A percentile compares a stretch with the other conserved stretches of the same genome.
Conservation (phyloP, 2,888 invertebrate species). For the Clistopyga incitator region DNA sequence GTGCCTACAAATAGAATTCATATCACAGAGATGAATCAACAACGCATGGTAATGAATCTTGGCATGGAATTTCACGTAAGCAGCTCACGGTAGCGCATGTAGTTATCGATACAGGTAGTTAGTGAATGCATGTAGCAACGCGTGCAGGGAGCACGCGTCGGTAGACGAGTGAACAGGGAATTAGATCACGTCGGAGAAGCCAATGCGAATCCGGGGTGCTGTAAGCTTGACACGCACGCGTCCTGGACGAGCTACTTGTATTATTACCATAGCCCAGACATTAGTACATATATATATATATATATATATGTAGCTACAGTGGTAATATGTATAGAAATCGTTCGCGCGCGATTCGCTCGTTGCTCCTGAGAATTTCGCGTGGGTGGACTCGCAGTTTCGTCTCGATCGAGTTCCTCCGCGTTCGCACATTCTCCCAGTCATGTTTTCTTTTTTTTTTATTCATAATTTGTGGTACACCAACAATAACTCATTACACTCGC, state of each 20-base stretch:
- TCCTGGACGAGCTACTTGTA: conserved; percentile 26
- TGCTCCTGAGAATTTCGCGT: conserved; percentile 77
- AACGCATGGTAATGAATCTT: conserved; percentile 49
- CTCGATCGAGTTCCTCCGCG: conserved; percentile 58
- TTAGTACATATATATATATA: background rate
- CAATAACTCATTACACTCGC: background rate
- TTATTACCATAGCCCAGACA: conserved; percentile 31
- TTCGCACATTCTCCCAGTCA: background rate
- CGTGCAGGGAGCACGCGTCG: conserved; percentile 13
- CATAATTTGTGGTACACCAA: background rate
- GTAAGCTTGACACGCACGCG: conserved; percentile 58
- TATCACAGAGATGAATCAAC: conserved; percentile 25
- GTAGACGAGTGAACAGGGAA: conserved; percentile 54
- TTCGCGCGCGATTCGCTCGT: conserved; percentile 74
- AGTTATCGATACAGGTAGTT: conserved; percentile 16
- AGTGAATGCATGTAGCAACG: conserved; percentile 13
- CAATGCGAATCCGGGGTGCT: conserved; percentile 67
- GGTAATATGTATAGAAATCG: conserved; percentile 31
- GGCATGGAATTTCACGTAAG: conserved; percentile 54
- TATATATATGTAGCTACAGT: background rate
- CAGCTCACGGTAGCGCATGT: conserved; percentile 32
- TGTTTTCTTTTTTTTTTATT: background rate
- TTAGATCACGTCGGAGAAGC: conserved; percentile 65
- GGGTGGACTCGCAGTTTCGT: conserved; percentile 72
- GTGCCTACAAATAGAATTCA: background rate